Evolutionary conservation across 2,888 invertebrate species (phyloP).

Genomic region (Anthrax anthrax): DNA sequence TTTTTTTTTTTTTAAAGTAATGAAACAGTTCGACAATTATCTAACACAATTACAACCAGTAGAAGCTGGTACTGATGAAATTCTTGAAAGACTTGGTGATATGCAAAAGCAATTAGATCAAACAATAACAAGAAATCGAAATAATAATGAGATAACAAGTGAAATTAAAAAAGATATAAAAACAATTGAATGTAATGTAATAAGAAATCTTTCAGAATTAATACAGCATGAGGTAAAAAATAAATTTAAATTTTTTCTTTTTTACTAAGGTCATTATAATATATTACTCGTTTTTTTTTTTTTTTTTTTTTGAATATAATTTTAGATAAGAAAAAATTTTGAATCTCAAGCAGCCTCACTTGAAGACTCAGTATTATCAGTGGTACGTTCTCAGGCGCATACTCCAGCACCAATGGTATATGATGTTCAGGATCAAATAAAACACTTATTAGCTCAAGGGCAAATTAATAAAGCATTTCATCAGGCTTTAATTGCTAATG

Average conservation of each 20-base stretch:
- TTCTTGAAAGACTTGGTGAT: constrained; percentile 24
- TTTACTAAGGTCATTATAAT: neutral
- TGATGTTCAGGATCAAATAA: constrained; percentile 51
- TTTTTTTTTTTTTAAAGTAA: constrained; percentile 26
- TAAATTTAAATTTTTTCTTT: neutral
- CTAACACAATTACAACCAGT: constrained; percentile 34
- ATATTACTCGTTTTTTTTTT: neutral
- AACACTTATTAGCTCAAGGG: constrained; percentile 50
- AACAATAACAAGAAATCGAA: constrained; percentile 24
- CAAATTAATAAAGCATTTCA: constrained; percentile 82
- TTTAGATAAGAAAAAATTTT: constrained; percentile 36
- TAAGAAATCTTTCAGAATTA: constrained; percentile 28
- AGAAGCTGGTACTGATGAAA: constrained; percentile 28
- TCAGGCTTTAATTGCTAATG: constrained; percentile 75
- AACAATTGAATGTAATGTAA: constrained; percentile 24
- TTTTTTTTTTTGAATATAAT: constrained; percentile 1
- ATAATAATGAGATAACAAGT: constrained; percentile 25
- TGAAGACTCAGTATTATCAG: constrained; percentile 43
- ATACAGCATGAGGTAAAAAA: constrained; percentile 25
- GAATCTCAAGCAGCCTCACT: constrained; percentile 45
- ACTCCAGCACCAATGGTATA: constrained; percentile 54
- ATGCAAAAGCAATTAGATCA: constrained; percentile 26
- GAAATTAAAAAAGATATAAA: constrained; percentile 32
- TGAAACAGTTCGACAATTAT: constrained; percentile 37
- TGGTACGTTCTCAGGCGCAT: constrained; percentile 53